Evolutionary conservation across 1,140 invertebrate species (phyloP), one percentile per base, ranked within the genome.

Genomic region (Lordiphosa mommai): DNA sequence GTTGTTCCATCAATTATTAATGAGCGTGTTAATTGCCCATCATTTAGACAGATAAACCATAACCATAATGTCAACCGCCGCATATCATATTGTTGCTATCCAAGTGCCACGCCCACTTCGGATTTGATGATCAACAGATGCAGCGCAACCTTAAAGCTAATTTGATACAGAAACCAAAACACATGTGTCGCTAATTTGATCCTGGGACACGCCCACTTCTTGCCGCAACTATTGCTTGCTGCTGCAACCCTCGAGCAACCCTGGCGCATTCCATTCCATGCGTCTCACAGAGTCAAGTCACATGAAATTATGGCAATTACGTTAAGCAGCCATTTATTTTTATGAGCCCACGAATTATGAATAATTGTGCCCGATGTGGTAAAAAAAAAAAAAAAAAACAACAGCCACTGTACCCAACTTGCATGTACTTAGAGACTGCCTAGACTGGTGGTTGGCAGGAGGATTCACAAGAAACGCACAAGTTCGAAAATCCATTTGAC

Each of bases 301-400:
- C 58, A 71, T 71, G 56, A 82, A 82, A 82, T 82, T 82, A 82
- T 80, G 76, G 76, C 76, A 80, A 80, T 80, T 82, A 82, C 77
- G 76, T 69, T 82, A 82, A 82, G 77, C 76, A 82, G 76, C 71
- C 71, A 82, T 82, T 82, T 82, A 82, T 84, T 82, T 82, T 82
- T 82, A 82, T 82, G 76, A 82, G 76, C 77, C 76, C 76, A 80
- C 71, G 74, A 80, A 80, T 80, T 80, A 80, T 80, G 76, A 80
- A 80, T 80, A 80, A 80, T 80, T 80, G 74, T 66, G 72, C 40
- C 32, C 50, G 37, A 34, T 32, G 43, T 13, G 43, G 32, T 13
- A 37, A 20, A 13, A 37, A 43, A 48, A 33, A 38, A 29, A 29
- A 41, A 47, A n/a, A 40, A 47, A 30, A 36, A 61, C 9, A 43